Conservation (phyloP, 2,113 vertebrate species). For the Chionodraco myersi region DNA sequence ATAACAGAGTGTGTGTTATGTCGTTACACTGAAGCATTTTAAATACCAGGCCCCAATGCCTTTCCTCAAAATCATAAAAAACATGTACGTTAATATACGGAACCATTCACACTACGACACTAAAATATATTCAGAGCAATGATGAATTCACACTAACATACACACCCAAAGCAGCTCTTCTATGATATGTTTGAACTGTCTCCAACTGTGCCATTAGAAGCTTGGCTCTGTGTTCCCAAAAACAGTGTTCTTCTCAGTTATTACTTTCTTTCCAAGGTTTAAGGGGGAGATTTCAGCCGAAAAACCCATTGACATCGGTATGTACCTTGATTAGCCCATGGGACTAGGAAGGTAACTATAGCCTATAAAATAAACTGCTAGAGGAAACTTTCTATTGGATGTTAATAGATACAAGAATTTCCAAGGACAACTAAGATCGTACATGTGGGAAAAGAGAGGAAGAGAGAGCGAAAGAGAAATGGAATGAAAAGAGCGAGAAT, state of each 20-base stretch:
- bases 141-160: conserved; percentile 5
- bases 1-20: conserved; percentile 8
- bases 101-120: conserved; percentile 11
- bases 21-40: conserved; percentile 21
- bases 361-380: too few species aligned
- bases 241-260: conserved; percentile 38
- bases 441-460: conserved; percentile 11
- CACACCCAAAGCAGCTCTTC: conserved; percentile 13
- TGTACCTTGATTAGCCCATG: too few species aligned
- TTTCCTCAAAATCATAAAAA: conserved; percentile 38
- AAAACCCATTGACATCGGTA: conserved; percentile 14
- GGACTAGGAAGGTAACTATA: too few species aligned
- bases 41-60: conserved; percentile 11
- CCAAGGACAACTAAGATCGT: neutral
- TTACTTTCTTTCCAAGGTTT: conserved; percentile 53
- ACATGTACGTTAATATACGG: conserved; percentile 1
- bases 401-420: conserved; percentile 25
- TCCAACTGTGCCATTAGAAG: conserved; percentile 45
- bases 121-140: conserved; percentile 6
- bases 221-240: conserved; percentile 35
- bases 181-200: conserved; percentile 33
- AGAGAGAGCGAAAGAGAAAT: conserved; percentile 1
- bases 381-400: neutral
- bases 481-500: conserved; percentile 11
- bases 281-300: conserved; percentile 42